phyloP scores from a whole-genome alignment of 2,888 invertebrate species.

The Lamproptera curius region DNA sequence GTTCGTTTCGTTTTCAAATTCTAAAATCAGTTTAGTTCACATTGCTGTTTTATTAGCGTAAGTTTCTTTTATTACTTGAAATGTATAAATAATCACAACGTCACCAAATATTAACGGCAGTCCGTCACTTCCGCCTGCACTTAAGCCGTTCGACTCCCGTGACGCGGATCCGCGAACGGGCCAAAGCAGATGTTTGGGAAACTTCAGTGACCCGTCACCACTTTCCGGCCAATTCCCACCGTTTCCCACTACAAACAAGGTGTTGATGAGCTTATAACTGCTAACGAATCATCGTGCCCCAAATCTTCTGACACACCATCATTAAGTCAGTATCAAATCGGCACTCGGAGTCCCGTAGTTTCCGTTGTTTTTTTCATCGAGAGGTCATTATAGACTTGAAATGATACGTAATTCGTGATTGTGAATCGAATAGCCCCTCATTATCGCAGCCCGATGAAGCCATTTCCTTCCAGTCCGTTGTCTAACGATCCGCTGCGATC shows the following conservation, averaged over 20 bases:
- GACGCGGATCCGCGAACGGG: constrained; percentile 17
- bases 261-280: constrained; percentile 42
- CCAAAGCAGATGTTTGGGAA: constrained; percentile 36
- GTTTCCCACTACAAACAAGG: constrained; percentile 34
- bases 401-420: constrained; percentile 15
- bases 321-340: constrained; percentile 31
- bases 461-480: constrained; percentile 8
- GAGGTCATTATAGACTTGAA: constrained; percentile 14
- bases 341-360: constrained; percentile 27
- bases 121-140: background rate
- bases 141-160: constrained; percentile 23
- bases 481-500: background rate
- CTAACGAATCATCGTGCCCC: constrained; percentile 26
- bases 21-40: too few species aligned
- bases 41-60: too few species aligned
- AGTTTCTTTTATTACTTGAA: too few species aligned
- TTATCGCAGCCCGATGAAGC: constrained; percentile 13
- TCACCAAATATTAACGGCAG: too few species aligned
- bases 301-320: constrained; percentile 22
- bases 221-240: constrained; percentile 29
- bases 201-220: constrained; percentile 36
- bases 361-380: constrained; percentile 14
- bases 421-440: constrained; percentile 13
- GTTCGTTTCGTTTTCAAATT: too few species aligned
- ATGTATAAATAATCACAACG: too few species aligned